Percentiles rank a stretch among this genome's conserved stretches.
phyloP scores from a whole-genome alignment of 2,888 invertebrate genomes.

The Epistrophe grossulariae region DNA sequence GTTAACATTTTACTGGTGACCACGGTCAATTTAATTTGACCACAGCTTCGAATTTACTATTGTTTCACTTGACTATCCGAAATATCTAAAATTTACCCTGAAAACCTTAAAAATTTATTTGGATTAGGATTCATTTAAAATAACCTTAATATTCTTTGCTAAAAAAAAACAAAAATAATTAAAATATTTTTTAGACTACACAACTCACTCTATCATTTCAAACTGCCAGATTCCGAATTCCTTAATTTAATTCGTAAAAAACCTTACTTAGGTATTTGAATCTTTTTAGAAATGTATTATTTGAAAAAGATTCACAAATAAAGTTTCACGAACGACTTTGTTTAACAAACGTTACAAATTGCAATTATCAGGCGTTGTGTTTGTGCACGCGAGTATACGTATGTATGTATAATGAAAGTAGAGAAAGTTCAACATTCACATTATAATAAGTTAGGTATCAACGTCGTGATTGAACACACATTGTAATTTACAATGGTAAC shows the following conservation, averaged over 20 bases:
- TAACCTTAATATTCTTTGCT: too few relatives aligned
- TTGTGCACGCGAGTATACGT: constrained; percentile 11
- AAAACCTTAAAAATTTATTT: too few relatives aligned
- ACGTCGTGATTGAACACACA: constrained; percentile 41
- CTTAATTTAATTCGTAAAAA: background rate
- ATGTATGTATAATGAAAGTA: constrained; percentile 31
- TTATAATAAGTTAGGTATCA: constrained; percentile 4
- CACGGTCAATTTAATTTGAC: too few relatives aligned
- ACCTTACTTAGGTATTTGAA: constrained; percentile 30
- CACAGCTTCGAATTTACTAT: too few relatives aligned
- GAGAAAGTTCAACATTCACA: constrained; percentile 73
- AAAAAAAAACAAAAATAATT: too few relatives aligned
- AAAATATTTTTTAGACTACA: too few relatives aligned
- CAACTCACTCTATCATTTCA: background rate
- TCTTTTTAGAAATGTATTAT: background rate
- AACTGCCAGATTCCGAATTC: background rate
- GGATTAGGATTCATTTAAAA: too few relatives aligned
- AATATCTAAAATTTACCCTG: too few relatives aligned
- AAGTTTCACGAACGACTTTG: constrained; percentile 38
- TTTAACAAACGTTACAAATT: constrained; percentile 68
- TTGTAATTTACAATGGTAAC: constrained; percentile 75
- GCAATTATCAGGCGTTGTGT: constrained; percentile 58
- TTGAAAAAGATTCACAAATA: constrained; percentile 23
- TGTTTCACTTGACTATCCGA: too few relatives aligned
- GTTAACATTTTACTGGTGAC: too few relatives aligned